Evolutionary conservation across 1,140 invertebrate genomes (phyloP).

Genomic region (Drosophila quadrilineata): DNA sequence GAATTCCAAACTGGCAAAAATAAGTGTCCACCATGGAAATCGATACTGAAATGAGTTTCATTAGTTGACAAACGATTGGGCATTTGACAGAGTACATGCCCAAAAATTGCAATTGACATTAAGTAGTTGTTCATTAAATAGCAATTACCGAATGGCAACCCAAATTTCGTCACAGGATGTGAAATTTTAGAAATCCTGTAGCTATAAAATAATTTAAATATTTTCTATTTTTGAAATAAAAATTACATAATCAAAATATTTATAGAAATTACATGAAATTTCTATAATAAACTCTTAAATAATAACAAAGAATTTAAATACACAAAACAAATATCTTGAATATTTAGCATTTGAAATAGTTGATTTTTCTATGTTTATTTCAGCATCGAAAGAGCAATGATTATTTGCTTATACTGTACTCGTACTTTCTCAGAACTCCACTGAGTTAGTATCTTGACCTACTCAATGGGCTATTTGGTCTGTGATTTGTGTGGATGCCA

Average conservation of each 20-base stretch:
- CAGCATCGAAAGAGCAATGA: constrained; percentile 20
- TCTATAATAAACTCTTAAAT: too few relatives aligned
- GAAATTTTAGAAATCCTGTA: too few relatives aligned
- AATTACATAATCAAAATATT: too few relatives aligned
- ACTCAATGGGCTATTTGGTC: constrained; percentile 55
- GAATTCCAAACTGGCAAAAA: background rate
- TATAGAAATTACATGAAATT: background rate
- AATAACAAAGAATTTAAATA: too few relatives aligned
- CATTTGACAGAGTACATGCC: background rate
- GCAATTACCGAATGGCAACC: constrained; percentile 24
- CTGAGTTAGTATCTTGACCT: constrained; percentile 70
- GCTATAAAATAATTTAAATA: too few relatives aligned
- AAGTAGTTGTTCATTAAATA: constrained; percentile 31
- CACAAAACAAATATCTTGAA: too few relatives aligned
- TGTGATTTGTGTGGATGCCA: constrained; percentile 47
- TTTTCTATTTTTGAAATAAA: too few relatives aligned
- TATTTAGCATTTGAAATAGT: background rate
- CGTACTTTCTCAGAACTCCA: constrained; percentile 35
- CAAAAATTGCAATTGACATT: constrained; percentile 41
- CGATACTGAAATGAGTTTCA: constrained; percentile 39
- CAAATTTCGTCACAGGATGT: constrained; percentile 14
- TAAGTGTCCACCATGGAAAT: constrained; percentile 8
- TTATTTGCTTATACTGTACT: constrained; percentile 51
- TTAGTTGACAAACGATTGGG: constrained; percentile 18
- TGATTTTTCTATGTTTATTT: background rate